Evolutionary conservation across 2,888 invertebrate species (phyloP).

Genomic region (Tinea semifulvella): DNA sequence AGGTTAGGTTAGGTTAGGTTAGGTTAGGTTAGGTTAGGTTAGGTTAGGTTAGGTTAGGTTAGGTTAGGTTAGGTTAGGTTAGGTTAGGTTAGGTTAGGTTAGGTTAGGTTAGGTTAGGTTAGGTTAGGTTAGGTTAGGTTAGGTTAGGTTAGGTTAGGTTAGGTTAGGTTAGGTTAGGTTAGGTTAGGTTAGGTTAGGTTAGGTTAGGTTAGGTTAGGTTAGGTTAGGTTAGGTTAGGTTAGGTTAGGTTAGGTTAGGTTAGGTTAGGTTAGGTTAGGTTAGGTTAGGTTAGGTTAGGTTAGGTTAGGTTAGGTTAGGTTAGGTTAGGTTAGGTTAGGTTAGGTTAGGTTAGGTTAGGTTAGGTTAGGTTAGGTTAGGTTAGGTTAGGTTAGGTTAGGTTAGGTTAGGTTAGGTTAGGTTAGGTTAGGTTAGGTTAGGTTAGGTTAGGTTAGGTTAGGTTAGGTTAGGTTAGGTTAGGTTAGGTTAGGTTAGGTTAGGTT

Average conservation of each 20-base stretch:
- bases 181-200: slow-evolving; percentile 5
- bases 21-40: slow-evolving; percentile 5
- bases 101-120: slow-evolving; percentile 5
- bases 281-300: slow-evolving; percentile 5
- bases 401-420: slow-evolving; percentile 5
- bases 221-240: slow-evolving; percentile 5
- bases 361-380: slow-evolving; percentile 5
- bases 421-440: slow-evolving; percentile 5
- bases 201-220: slow-evolving; percentile 5
- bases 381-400: slow-evolving; percentile 5
- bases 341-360: slow-evolving; percentile 5
- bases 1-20: slow-evolving; percentile 5
- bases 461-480: slow-evolving; percentile 5
- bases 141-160: slow-evolving; percentile 5
- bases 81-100: slow-evolving; percentile 5
- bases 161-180: slow-evolving; percentile 5
- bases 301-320: slow-evolving; percentile 5
- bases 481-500: slow-evolving; percentile 4
- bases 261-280: slow-evolving; percentile 5
- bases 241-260: slow-evolving; percentile 5
- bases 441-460: slow-evolving; percentile 1
- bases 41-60: slow-evolving; percentile 5
- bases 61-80: slow-evolving; percentile 5
- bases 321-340: slow-evolving; percentile 5
- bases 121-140: slow-evolving; percentile 5